Base-by-base conservation (phyloP, 1,140 invertebrate genomes). In the Sarcophaga peregrina region DNA sequence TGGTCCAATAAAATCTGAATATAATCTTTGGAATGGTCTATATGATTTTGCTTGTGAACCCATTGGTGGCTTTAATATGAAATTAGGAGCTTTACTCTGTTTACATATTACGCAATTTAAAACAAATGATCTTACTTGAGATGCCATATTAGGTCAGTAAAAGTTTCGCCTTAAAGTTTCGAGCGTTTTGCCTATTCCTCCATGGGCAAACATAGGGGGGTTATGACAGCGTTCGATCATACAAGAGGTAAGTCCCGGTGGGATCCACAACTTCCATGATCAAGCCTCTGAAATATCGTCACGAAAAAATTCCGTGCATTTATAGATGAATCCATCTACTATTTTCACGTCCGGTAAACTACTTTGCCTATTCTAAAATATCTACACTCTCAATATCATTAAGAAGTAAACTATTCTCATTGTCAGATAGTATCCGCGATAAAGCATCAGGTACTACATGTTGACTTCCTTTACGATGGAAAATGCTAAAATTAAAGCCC, bases 391-490 rank as follows among this genome's bases (percentile, higher is more conserved):
- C 47, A 10, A 72, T 72, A n/a, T 48, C n/a, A n/a, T n/a, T n/a
- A n/a, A n/a, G 13, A 54, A 25, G n/a, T 25, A 48, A 25, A n/a
- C 17, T 17, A 8, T 75, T 48, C 52, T 50, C 68, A 20, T 80
- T 54, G 3, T 48, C 54, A 5, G 68, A 37, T 10, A 17, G 68
- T 20, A 80, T 48, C 17, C 88, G 78, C 20, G 86, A 86, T 0
- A 89, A 25, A 0, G 85, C 84, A 72, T 89, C 87, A 0, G 87
- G 85, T 52, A 87, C 84, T 1, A 87, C 58, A 80, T 88, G 85
- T 20, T 87, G 84, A 5, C 13, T 78, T 46, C 87, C 88, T 8
- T 85, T 85, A 11, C 86, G 85, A 74, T 89, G 88, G 72, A 85
- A 85, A 48, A 90, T 84, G 5, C 76, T 80, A 83, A 89, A 89